Evolutionary conservation across 1,140 invertebrate species (phyloP), one percentile per base, ranked within the genome.

Genomic region (Lerema accius): DNA sequence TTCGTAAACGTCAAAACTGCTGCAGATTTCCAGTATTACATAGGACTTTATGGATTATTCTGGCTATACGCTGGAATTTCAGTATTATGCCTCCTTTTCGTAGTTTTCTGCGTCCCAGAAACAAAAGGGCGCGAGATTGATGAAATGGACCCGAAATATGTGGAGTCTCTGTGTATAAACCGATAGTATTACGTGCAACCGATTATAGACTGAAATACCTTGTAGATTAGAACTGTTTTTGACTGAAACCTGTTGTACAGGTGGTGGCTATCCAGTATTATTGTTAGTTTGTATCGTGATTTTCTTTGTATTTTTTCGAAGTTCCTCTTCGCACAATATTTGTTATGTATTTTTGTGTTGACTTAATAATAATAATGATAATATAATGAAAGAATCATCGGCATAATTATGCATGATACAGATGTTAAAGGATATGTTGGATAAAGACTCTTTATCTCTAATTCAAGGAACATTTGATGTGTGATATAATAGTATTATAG

Each of bases 1-100:
- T 98, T 98, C 84, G 92, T 97, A 11, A 95, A 96, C 28, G 97
- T 97, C 6, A 97, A 97, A 88, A 96, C 96, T 35, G 97, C 97
- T 84, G 94, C 95, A 56, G 94, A 96, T 76, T 94, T 98, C 77
- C 94, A 96, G 86, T 92, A 94, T 78, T 82, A 93, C 6, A 92
- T 98, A 32, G 96, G 96, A 0, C 80, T 96, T 7, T 94, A 96
- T 76, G 96, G 95, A 5, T 94, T 96, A 0, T 98, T 98, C 81
- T 98, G 96, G 96, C 91, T 97, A 64, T 98, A 98, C 80, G 94
- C 96, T 1, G 95, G 94, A 1, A 93, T 98, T 66, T 95, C 96
- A 0, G 93, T 97, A 0, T 92, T 95, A 62, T 97, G 97, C 15
- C 91, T 97, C 0, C 93, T 97, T 55, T 96, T 98, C 81, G 94